These are phyloP conservation scores for Drosophila sordidula DNA, from an alignment of 2,888 invertebrate species.

Conservation along the genomic window DNA sequence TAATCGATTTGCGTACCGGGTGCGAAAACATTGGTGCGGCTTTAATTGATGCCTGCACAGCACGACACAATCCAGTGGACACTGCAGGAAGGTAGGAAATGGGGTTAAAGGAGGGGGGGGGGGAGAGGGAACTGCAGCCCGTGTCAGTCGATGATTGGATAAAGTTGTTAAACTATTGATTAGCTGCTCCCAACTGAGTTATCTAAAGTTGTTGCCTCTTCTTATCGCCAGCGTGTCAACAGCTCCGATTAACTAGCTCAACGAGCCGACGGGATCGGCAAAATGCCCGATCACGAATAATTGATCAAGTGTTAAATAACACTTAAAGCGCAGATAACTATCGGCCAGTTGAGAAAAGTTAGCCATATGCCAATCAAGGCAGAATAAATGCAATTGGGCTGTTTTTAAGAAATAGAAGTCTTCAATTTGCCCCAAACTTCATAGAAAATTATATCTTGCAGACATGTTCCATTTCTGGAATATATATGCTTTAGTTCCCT, in stretches of 20 bases:
- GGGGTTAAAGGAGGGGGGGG: not conserved
- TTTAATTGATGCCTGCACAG: constrained; percentile 80
- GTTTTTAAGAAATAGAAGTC: too few species aligned
- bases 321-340: constrained; percentile 3
- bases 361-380: not conserved
- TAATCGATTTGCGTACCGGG: constrained; percentile 82
- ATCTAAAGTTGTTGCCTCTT: constrained; percentile 15
- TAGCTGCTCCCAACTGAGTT: constrained; percentile 30
- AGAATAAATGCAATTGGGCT: too few species aligned
- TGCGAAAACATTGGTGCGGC: constrained; percentile 83
- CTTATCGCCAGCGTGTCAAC: constrained; percentile 45
- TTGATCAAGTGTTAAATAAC: constrained; percentile 9
- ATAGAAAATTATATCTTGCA: too few species aligned
- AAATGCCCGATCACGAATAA: not conserved
- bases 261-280: not conserved
- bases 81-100: not conserved
- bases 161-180: constrained; percentile 60
- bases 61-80: constrained; percentile 58
- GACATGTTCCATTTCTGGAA: too few species aligned
- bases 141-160: constrained; percentile 46
- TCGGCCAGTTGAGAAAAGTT: not conserved
- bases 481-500: too few species aligned
- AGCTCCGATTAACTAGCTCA: constrained; percentile 30
- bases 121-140: not conserved
- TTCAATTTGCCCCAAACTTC: too few species aligned